Conservation (phyloP, 2,888 invertebrate genomes). For the Leucophora obtusa region DNA sequence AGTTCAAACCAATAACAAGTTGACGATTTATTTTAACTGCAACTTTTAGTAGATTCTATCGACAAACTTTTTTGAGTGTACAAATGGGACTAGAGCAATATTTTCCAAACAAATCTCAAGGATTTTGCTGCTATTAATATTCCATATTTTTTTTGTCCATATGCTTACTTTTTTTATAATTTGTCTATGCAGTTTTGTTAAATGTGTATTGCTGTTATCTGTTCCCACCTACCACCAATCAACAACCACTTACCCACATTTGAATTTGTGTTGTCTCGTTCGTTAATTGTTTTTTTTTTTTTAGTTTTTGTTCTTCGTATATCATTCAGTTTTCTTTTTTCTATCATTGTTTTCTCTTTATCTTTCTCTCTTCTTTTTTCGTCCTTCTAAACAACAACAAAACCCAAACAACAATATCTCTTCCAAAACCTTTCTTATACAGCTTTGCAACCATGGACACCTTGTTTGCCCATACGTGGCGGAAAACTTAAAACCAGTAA, state of each 20-base stretch:
- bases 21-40: too few species aligned
- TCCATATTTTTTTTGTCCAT: conserved; percentile 4
- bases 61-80: too few species aligned
- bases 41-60: too few species aligned
- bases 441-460: conserved; percentile 79
- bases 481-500: conserved; percentile 79
- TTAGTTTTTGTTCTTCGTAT: conserved; percentile 50
- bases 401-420: conserved; percentile 40
- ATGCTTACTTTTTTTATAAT: conserved; percentile 15
- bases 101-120: too few species aligned
- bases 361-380: conserved; percentile 64
- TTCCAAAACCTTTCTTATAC: conserved; percentile 55
- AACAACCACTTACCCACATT: conserved; percentile 23
- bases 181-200: conserved; percentile 16
- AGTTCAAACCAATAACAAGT: too few species aligned
- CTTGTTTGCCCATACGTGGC: conserved; percentile 79
- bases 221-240: conserved; percentile 14
- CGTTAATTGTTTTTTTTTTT: conserved; percentile 51
- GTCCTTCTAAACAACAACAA: conserved; percentile 58
- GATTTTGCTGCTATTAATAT: too few species aligned
- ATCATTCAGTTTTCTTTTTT: conserved; percentile 65
- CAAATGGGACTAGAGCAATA: too few species aligned
- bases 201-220: conserved; percentile 50
- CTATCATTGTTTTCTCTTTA: conserved; percentile 64
- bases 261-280: conserved; percentile 60